These are phyloP conservation scores for Melanotaenia duboulayi DNA, from an alignment of 2,113 vertebrate species.

Conservation along the genomic window DNA sequence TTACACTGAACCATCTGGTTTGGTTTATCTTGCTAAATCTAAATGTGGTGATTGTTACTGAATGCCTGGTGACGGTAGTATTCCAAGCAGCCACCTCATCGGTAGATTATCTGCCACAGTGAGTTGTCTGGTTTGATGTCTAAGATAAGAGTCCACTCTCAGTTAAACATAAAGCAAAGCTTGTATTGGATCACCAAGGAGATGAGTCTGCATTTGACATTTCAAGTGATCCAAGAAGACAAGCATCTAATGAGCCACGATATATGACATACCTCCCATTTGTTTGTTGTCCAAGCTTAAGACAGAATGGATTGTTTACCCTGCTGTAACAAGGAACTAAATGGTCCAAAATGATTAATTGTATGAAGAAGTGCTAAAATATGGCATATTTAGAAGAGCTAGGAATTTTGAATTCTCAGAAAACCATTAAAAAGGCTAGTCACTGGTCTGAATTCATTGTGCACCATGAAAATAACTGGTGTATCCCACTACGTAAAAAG, in stretches of 20 bases:
- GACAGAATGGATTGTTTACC: not conserved
- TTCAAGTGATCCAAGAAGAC: slow-evolving; percentile 9
- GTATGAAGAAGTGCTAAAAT: not conserved
- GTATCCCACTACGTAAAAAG: too few relatives aligned
- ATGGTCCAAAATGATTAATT: not conserved
- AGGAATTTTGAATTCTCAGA: too few relatives aligned
- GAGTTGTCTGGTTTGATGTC: not conserved
- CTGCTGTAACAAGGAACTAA: not conserved
- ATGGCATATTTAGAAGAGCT: not conserved
- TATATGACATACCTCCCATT: not conserved
- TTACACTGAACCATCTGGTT: not conserved
- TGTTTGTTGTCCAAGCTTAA: not conserved
- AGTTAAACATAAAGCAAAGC: slow-evolving; percentile 43
- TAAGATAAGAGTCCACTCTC: not conserved
- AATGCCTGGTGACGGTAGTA: not conserved
- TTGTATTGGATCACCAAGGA: slow-evolving; percentile 17
- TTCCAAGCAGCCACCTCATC: not conserved
- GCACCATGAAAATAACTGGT: too few relatives aligned
- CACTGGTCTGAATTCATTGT: too few relatives aligned
- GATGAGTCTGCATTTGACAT: not conserved
- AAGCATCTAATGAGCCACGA: slow-evolving; percentile 36
- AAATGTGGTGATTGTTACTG: too few relatives aligned
- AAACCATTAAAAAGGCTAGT: too few relatives aligned
- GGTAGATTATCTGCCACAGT: slow-evolving; percentile 10
- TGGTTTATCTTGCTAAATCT: too few relatives aligned